Percentiles rank a stretch among this genome's conserved stretches.
Conservation (phyloP, 2,113 vertebrate genomes). For the Craseonycteris thonglongyai region DNA sequence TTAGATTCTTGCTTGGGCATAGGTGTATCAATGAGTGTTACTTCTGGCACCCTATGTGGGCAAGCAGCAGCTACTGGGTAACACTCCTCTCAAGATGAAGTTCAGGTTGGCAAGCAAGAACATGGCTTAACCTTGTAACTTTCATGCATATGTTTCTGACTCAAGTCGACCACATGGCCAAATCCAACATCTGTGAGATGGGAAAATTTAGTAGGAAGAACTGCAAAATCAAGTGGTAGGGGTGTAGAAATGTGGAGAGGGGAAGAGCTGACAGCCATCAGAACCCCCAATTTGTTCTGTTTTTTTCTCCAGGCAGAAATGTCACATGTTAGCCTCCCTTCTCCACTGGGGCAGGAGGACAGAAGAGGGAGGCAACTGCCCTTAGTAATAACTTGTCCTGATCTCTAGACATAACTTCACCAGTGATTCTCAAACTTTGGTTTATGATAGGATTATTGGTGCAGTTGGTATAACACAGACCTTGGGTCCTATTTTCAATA, state of each 20-base stretch:
- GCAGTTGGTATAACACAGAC: neutral
- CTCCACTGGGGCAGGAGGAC: neutral
- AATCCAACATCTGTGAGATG: neutral
- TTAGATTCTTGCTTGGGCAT: neutral
- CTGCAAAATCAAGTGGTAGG: neutral
- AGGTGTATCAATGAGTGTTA: neutral
- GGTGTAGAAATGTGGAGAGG: neutral
- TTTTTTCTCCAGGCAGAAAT: neutral
- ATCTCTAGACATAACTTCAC: neutral
- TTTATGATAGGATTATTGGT: neutral
- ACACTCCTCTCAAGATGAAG: neutral
- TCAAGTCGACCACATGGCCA: neutral
- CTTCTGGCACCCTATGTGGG: neutral
- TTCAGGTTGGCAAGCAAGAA: neutral
- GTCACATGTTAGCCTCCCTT: neutral
- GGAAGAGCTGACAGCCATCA: neutral
- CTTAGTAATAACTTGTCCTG: neutral
- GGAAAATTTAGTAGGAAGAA: neutral
- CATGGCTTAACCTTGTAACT: neutral
- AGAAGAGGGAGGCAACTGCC: neutral
- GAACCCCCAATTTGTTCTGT: neutral
- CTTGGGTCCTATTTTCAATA: neutral
- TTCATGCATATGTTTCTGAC: neutral
- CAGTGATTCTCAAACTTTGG: neutral
- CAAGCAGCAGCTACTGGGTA: neutral